Conservation (phyloP, 2,113 vertebrate genomes). For the Ochotona curzoniae region DNA sequence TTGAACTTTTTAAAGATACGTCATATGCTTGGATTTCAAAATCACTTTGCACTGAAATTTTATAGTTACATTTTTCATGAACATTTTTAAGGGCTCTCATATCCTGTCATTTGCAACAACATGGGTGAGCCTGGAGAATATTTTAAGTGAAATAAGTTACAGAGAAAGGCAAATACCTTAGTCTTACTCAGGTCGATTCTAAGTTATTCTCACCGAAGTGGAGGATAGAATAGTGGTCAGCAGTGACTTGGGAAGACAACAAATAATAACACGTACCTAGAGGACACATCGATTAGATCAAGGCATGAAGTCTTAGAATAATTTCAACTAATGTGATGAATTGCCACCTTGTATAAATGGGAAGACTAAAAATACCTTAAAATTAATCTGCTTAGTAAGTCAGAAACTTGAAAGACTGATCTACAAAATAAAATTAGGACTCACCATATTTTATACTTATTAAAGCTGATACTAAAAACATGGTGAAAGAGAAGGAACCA, state of each 20-base stretch:
- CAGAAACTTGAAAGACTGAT: not conserved
- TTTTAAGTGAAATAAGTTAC: not conserved
- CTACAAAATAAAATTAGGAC: not conserved
- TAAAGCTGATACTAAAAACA: not conserved
- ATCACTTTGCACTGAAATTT: no score
- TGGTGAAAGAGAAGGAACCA: not conserved
- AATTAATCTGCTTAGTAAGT: not conserved
- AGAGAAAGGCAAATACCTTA: not conserved
- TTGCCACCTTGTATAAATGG: slow-evolving; percentile 21
- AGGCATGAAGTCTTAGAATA: slow-evolving; percentile 38
- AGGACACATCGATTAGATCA: slow-evolving; percentile 3
- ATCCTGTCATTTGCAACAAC: not conserved
- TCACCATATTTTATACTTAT: not conserved
- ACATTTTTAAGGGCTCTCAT: not conserved
- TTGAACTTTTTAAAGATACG: no score
- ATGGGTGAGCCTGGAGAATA: not conserved
- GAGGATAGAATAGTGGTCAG: not conserved
- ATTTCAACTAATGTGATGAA: not conserved
- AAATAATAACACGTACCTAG: not conserved
- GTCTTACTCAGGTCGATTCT: not conserved
- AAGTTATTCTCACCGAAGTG: not conserved
- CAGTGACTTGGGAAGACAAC: not conserved
- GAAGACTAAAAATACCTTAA: slow-evolving; percentile 42
- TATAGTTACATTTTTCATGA: no score
- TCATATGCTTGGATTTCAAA: no score